These are phyloP conservation scores for Rhyacophila evoluta DNA, from an alignment of 2,888 invertebrate genomes.

Conservation along the genomic window DNA sequence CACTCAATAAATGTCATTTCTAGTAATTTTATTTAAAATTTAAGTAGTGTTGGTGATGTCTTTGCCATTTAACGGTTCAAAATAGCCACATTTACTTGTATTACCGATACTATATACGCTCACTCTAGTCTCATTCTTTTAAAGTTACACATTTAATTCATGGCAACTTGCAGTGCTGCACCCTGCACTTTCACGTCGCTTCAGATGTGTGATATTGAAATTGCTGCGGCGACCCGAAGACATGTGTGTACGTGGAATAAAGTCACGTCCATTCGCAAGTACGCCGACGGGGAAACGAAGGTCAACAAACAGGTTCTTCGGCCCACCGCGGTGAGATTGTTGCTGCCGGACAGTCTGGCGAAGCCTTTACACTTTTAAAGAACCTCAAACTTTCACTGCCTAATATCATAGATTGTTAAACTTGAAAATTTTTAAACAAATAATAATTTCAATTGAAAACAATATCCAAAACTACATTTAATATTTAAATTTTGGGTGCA, in stretches of 20 bases:
- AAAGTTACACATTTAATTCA: neutral
- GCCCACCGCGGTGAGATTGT: slow-evolving; percentile 5
- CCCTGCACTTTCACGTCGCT: neutral
- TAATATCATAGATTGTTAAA: too few relatives aligned
- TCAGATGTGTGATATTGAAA: slow-evolving; percentile 4
- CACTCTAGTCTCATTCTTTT: too few relatives aligned
- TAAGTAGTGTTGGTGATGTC: too few relatives aligned
- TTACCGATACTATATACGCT: too few relatives aligned
- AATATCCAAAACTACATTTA: too few relatives aligned
- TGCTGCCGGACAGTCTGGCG: slow-evolving; percentile 8
- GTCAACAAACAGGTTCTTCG: slow-evolving; percentile 8
- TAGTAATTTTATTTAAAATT: too few relatives aligned
- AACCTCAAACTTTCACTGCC: neutral
- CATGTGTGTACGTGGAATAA: slow-evolving; percentile 7
- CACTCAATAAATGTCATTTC: too few relatives aligned
- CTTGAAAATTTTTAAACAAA: too few relatives aligned
- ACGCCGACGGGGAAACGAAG: neutral
- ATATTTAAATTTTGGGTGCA: too few relatives aligned
- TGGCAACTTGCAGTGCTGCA: neutral
- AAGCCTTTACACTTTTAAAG: neutral
- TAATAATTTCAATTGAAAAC: too few relatives aligned
- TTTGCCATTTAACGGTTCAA: too few relatives aligned
- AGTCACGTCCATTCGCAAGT: neutral
- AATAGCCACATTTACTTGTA: too few relatives aligned
- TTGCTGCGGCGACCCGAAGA: neutral